phyloP scores from a whole-genome alignment of 2,113 vertebrate genomes.

The Ammodytes marinus region DNA sequence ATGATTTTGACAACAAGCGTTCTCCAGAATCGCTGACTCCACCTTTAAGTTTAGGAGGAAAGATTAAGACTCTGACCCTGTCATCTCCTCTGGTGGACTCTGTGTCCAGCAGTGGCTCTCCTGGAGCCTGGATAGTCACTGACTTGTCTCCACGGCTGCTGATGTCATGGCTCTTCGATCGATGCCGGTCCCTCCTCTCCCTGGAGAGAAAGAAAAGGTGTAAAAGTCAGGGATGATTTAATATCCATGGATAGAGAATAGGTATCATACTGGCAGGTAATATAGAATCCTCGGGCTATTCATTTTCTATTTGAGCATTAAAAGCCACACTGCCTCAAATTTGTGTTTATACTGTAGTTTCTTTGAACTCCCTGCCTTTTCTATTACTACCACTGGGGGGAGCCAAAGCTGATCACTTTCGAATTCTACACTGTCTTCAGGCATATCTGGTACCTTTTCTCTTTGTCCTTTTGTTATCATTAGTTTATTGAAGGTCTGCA shows the following conservation, averaged over 20 bases:
- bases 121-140: constrained; percentile 91
- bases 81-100: constrained; percentile 93
- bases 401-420: background rate
- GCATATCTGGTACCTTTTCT: background rate
- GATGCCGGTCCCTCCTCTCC: constrained; percentile 90
- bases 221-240: background rate
- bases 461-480: too few species aligned
- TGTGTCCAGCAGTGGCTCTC: constrained; percentile 90
- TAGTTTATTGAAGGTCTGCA: too few species aligned
- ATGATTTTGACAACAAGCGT: too few species aligned
- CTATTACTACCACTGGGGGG: background rate
- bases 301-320: background rate
- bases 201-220: constrained; percentile 63
- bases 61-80: constrained; percentile 78
- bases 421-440: background rate
- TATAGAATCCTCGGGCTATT: background rate
- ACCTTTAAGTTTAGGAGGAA: too few species aligned
- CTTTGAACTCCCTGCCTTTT: background rate
- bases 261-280: background rate
- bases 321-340: background rate
- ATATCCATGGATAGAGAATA: background rate
- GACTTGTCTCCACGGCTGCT: constrained; percentile 91
- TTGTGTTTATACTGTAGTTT: background rate
- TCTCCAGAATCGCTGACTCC: too few species aligned
- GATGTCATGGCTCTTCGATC: constrained; percentile 89